These are phyloP conservation scores for Cervus canadensis DNA, from an alignment of 2,113 vertebrate genomes.

Conservation along the genomic window DNA sequence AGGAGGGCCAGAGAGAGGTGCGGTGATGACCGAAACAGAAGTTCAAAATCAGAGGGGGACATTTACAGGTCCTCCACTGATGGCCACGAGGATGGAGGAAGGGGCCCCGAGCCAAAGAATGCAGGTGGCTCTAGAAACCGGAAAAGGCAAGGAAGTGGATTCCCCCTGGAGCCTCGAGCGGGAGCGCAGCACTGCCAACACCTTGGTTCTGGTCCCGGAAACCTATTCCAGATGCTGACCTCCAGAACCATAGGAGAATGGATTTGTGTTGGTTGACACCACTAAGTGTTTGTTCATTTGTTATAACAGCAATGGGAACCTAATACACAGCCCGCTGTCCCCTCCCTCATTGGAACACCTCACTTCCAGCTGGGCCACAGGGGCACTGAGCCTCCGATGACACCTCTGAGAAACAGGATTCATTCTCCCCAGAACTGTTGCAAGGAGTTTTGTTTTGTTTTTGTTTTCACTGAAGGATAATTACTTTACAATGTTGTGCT, in stretches of 20 bases:
- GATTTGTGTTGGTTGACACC: rapidly evolving
- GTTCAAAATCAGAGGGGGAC: not conserved
- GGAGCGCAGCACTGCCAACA: rapidly evolving
- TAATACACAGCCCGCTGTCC: rapidly evolving
- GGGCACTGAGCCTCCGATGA: rapidly evolving
- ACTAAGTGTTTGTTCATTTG: rapidly evolving
- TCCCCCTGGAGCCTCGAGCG: not conserved
- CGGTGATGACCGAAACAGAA: rapidly evolving
- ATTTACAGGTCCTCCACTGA: rapidly evolving
- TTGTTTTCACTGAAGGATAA: not conserved
- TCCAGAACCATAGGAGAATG: not conserved
- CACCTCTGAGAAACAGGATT: rapidly evolving
- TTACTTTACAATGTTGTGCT: not conserved
- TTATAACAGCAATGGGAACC: not conserved
- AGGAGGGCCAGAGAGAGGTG: not conserved
- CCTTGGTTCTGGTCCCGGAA: not conserved
- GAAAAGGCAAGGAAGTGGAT: not conserved
- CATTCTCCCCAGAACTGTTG: not conserved
- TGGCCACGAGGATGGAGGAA: not conserved
- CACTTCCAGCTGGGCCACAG: rapidly evolving
- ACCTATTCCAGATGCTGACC: not conserved
- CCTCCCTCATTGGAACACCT: not conserved
- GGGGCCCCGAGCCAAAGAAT: not conserved
- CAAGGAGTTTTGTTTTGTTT: not conserved
- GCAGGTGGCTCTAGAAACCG: not conserved